A percentile compares a stretch with the other conserved stretches of the same genome.
Evolutionary conservation across 2,888 invertebrate species (phyloP).

Genomic region (Aphidoletes aphidimyza): DNA sequence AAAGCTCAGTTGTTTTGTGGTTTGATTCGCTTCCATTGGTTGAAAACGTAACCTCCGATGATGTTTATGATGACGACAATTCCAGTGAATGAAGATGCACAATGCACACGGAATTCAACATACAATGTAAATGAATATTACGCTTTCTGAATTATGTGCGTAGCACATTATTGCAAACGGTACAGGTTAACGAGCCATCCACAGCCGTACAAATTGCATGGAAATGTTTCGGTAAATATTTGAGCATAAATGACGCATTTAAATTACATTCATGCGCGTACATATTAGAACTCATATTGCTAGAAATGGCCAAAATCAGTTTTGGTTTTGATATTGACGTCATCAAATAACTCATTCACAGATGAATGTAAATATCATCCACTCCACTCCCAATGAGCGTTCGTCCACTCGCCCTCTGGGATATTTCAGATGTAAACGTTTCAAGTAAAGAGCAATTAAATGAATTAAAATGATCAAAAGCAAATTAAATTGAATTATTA

Average conservation of each 20-base stretch:
- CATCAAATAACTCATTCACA: not conserved
- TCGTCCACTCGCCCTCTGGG: no score
- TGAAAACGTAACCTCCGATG: no score
- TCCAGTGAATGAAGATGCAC: no score
- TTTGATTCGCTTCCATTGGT: not conserved
- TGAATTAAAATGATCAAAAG: constrained; percentile 46
- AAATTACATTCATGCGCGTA: not conserved
- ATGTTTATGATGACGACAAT: no score
- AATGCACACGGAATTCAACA: no score
- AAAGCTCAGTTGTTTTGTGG: not conserved
- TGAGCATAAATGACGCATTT: not conserved
- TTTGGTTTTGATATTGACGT: constrained; percentile 23
- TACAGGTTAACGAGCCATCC: no score
- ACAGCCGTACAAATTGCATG: no score
- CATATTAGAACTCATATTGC: not conserved
- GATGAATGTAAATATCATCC: not conserved
- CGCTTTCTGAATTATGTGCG: no score
- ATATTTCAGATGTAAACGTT: not conserved
- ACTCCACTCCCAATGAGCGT: no score
- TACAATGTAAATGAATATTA: no score
- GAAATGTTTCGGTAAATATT: no score
- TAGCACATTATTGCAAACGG: no score
- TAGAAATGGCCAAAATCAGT: not conserved
- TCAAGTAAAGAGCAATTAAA: constrained; percentile 3
- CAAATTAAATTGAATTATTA: constrained; percentile 47